phyloP scores from a whole-genome alignment of 1,140 invertebrate species.

The Notospermus geniculatus region DNA sequence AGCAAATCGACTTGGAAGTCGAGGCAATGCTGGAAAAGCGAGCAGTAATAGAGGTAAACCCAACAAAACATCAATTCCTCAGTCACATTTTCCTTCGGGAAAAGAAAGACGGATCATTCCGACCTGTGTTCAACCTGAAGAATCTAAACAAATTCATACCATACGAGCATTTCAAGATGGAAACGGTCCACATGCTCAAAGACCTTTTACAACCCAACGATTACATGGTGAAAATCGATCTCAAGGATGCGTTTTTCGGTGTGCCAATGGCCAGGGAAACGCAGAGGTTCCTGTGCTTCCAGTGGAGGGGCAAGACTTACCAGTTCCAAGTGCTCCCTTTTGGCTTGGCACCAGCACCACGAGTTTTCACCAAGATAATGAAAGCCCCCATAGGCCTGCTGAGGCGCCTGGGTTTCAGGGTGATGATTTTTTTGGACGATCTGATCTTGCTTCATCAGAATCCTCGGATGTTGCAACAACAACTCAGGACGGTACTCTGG shows the following conservation, averaged over 20 bases:
- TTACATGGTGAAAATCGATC: neutral
- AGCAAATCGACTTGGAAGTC: no score
- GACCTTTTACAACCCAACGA: neutral
- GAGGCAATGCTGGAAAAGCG: no score
- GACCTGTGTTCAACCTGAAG: no score
- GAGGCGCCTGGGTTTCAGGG: neutral
- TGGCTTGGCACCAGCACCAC: neutral
- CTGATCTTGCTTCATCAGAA: neutral
- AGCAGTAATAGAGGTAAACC: no score
- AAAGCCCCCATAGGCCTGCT: slow-evolving; percentile 1
- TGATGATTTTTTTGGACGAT: slow-evolving; percentile 10
- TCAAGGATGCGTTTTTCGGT: slow-evolving; percentile 4
- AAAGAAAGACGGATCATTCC: no score
- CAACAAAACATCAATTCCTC: no score
- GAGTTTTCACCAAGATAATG: slow-evolving; percentile 3
- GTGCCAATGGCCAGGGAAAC: neutral
- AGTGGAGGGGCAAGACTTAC: slow-evolving; percentile 6
- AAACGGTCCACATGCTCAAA: neutral
- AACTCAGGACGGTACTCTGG: neutral
- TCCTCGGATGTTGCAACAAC: no score
- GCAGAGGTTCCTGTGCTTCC: neutral
- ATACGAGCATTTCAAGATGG: slow-evolving; percentile 11
- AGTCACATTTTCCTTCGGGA: no score
- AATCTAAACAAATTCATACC: no score
- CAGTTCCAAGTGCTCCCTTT: neutral